Conservation (phyloP, 2,888 invertebrate species). For the Oscheius myriophilus region DNA sequence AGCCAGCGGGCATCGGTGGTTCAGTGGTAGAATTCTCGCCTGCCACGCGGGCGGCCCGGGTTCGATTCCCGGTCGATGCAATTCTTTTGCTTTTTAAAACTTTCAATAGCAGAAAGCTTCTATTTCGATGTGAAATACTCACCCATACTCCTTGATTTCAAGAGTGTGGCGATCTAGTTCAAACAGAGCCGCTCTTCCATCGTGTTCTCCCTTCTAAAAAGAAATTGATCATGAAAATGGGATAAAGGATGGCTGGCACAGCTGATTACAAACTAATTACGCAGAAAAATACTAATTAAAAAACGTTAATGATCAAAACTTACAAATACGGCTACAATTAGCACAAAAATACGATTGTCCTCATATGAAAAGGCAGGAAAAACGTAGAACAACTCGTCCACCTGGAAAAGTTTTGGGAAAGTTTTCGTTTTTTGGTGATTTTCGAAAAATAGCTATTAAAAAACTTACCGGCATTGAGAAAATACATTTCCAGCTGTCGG, state of each 20-base stretch:
- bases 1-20: constrained; percentile 55
- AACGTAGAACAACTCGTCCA: constrained; percentile 14
- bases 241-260: too few species aligned
- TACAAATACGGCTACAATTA: background rate
- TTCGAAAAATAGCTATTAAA: too few species aligned
- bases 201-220: constrained; percentile 11
- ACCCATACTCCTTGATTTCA: constrained; percentile 1
- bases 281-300: too few species aligned
- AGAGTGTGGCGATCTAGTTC: background rate
- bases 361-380: constrained; percentile 13
- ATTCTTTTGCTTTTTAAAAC: constrained; percentile 69
- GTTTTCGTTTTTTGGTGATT: too few species aligned
- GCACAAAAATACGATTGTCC: constrained; percentile 1
- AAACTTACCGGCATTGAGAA: background rate
- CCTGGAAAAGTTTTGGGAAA: background rate
- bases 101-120: too few species aligned
- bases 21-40: constrained; percentile 69
- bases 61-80: constrained; percentile 68
- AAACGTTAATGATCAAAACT: too few species aligned
- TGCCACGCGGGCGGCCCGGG: constrained; percentile 69
- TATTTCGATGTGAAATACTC: background rate
- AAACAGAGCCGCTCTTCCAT: background rate
- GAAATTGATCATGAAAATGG: too few species aligned
- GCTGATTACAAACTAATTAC: too few species aligned
- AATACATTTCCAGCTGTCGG: constrained; percentile 25